Base-by-base conservation (phyloP, 1,140 invertebrate species). In the Oryzaephilus surinamensis region DNA sequence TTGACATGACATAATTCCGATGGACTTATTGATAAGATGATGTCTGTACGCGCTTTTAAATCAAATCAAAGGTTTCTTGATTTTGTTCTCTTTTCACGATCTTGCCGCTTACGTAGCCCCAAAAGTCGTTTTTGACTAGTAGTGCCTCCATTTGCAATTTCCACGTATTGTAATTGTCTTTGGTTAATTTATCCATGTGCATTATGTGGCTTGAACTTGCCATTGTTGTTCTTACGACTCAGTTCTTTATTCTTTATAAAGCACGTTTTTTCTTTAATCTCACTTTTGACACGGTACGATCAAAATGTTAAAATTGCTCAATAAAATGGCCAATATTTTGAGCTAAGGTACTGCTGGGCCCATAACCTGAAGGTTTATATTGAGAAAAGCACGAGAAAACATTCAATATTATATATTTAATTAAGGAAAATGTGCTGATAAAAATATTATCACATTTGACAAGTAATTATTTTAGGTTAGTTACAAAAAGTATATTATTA, bases 121-220 rank as follows among this genome's bases (percentile, higher is more conserved):
- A 50, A 6, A 20, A 7, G 11, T 44, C 46, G 20, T 41, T 48
- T 38, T 46, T 50, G 1, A 45, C 38, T 8, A 52, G 28, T 15
- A 50, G 11, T 0, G 48, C 48, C 26, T 53, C 38, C 0, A 44
- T 34, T 14, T 50, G 48, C 7, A 50, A 45, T 2, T 18, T 38
- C 47, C 44, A 52, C 7, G 50, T 50, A 18, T 48, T 45, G 27
- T 40, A 48, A 38, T 51, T 48, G 1, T 47, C 32, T 17, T 18
- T 35, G 14, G 16, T 17, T 18, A 51, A 26, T 13, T 20, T 26
- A 8, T 48, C 38, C 15, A 48, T 48, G n/a, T n/a, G n/a, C n/a
- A n/a, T 11, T 1, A 24, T 24, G 11, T 10, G 23, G 11, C n/a
- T n/a, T n/a, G n/a, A n/a, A n/a, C n/a, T n/a, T n/a, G n/a, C n/a